Evolutionary conservation across 2,888 invertebrate species (phyloP), one percentile per base, ranked within the genome.

Genomic region (Anorthoa munda): DNA sequence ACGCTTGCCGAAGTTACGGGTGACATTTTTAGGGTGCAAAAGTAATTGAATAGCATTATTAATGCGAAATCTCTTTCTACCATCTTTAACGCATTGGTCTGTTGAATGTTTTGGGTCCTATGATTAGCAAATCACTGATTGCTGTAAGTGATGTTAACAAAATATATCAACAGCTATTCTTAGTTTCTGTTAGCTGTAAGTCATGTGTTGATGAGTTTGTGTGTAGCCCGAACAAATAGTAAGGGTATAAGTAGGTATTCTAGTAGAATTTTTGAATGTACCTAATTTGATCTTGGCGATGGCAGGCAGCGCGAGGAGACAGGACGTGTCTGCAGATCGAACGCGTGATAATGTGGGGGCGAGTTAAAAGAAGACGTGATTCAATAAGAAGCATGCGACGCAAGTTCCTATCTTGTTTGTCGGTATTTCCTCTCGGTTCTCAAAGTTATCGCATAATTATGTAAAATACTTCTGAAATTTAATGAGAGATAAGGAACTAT

Each of bases 201-300:
- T 66, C 26, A 66, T 13, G 4, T 45, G 17, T 13, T 9, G 46
- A 18, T 66, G 50, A 82, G 53, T 58, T 77, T 15, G 7, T 7
- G 39, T 39, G 11, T 46, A n/a, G n/a, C n/a, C n/a, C n/a, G 2
- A 4, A 66, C 15, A 53, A 50, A 39, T 66, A 59, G 50, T 83
- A 70, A 48, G 59, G 23, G 23, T 18, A 1, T 60, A 55, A 55
- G 66, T 21, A 2, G 23, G 55, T 50, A 39, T 55, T 68, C 56
- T 39, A 39, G 61, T n/a, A 21, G 48, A 67, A 50, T 73, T 69
- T 63, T 83, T 53, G 15, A 68, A 72, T 69, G 63, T 66, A n/a
- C n/a, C n/a, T n/a, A 73, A 83, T 81, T 83, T 50, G 56, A 67
- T 83, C 56, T 61, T 51, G 64, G 12, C 64, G 66, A 67, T 61